phyloP scores from a whole-genome alignment of 2,888 invertebrate species.

The Drosophila buzzatii region DNA sequence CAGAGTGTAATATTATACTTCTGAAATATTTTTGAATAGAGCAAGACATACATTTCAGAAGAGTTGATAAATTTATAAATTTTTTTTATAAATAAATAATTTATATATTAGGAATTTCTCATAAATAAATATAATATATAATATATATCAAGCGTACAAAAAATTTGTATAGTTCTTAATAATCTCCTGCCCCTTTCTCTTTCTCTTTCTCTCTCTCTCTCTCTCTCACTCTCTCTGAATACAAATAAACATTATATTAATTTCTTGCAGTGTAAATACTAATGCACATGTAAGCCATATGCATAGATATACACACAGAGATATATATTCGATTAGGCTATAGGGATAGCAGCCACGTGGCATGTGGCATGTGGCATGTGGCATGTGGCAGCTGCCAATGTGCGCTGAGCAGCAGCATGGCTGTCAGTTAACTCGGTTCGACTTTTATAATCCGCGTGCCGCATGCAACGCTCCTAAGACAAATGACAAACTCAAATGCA shows the following conservation, averaged over 20 bases:
- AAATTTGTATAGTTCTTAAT: not conserved
- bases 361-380: conserved; percentile 37
- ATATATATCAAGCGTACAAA: not conserved
- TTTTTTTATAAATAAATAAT: too few species aligned
- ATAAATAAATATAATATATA: too few species aligned
- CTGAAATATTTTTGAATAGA: too few species aligned
- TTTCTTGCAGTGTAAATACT: conserved; percentile 3
- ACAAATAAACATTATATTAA: too few species aligned
- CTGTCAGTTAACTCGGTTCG: conserved; percentile 68
- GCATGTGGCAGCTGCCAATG: conserved; percentile 38
- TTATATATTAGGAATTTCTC: too few species aligned
- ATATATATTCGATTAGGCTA: conserved; percentile 45
- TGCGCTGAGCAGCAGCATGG: conserved; percentile 29
- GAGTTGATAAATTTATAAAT: too few species aligned
- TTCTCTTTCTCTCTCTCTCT: too few species aligned
- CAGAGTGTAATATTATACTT: too few species aligned
- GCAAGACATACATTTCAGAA: too few species aligned
- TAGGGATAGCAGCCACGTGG: conserved; percentile 9
- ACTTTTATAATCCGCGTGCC: conserved; percentile 76
- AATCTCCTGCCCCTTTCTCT: not conserved
- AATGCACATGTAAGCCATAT: conserved; percentile 7
- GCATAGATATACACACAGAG: conserved; percentile 7
- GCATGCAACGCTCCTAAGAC: conserved; percentile 71
- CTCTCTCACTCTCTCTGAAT: not conserved
- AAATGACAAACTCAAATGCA: conserved; percentile 78